Base-by-base conservation (phyloP, 2,797 vertebrate species). In the Galaxias olidus region DNA sequence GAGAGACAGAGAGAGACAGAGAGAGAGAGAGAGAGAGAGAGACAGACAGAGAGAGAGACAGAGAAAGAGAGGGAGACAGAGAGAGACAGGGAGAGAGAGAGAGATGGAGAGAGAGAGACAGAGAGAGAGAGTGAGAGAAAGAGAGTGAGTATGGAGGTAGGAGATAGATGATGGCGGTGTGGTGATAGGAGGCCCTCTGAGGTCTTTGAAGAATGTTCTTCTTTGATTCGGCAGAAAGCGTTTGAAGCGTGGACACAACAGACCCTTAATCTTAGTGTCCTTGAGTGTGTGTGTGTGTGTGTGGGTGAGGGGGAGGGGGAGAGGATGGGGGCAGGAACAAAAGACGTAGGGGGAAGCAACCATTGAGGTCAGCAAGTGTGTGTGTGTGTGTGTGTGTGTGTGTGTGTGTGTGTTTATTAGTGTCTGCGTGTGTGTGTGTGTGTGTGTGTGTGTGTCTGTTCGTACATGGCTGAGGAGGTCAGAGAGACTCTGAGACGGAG, bases 181-280 rank as follows among this genome's bases (percentile, higher is more conserved):
- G n/a, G n/a, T n/a, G n/a, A n/a, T n/a, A 42, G 58, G 52, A 46
- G 50, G 55, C 64, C 53, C 60, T 43, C 59, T 45, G n/a, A n/a
- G 43, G 67, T 63, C 79, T 89, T 88, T 89, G 84, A 88, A 84
- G 82, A 65, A 11, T 79, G 72, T 75, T 78, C 61, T 72, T 84
- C 77, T 87, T 89, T 88, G 86, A 86, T 88, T 88, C 83, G 75
- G 71, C 60, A 81, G 75, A 83, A 86, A 84, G 69, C 53, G 73
- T 83, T 84, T 86, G 79, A 86, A 85, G 77, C 73, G 67, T 66
- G 74, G 72, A 68, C 73, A 74, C 78, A 60, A 15, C 68, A 63
- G 41, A 45, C 41, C 12, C 30, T 53, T 73, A 69, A 49, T 63
- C 18, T 56, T 59, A 30, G 50, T 66, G 20, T 54, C n/a, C 45